phyloP scores from a whole-genome alignment of 2,113 vertebrate species.

The Scophthalmus maximus region DNA sequence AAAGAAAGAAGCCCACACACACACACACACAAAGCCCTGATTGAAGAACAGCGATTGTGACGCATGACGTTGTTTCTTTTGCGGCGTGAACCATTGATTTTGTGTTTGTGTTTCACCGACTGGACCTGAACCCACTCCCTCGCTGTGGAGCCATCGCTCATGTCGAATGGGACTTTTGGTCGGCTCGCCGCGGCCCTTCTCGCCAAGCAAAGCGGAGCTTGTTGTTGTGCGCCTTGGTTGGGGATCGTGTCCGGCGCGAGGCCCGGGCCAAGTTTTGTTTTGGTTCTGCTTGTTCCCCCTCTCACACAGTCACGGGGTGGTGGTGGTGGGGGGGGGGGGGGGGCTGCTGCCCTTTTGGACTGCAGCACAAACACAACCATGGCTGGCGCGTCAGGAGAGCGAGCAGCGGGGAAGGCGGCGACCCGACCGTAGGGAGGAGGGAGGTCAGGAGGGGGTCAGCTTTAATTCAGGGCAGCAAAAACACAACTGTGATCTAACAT shows the following conservation, averaged over 20 bases:
- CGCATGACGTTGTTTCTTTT: not conserved
- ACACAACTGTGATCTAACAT: too few relatives aligned
- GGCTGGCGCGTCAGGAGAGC: slow-evolving; percentile 31
- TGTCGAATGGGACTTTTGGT: slow-evolving; percentile 32
- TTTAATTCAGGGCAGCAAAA: too few relatives aligned
- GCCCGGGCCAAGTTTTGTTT: slow-evolving; percentile 47
- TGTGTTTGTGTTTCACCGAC: slow-evolving; percentile 50
- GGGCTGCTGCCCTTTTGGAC: slow-evolving; percentile 35
- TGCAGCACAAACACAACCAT: slow-evolving; percentile 49
- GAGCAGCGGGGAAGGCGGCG: slow-evolving; percentile 12
- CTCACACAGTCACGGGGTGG: slow-evolving; percentile 10
- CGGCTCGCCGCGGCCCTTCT: slow-evolving; percentile 21
- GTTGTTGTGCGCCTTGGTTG: slow-evolving; percentile 36
- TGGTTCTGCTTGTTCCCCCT: slow-evolving; percentile 35
- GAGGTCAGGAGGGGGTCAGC: too few relatives aligned
- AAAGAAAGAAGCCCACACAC: too few relatives aligned
- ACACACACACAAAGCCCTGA: not conserved
- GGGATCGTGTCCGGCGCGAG: slow-evolving; percentile 19
- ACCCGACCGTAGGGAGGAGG: too few relatives aligned
- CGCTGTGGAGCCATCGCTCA: slow-evolving; percentile 21
- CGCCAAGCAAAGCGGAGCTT: not conserved
- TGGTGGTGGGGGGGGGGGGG: not conserved
- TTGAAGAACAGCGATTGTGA: slow-evolving; percentile 16
- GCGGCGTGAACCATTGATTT: slow-evolving; percentile 2
- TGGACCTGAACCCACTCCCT: slow-evolving; percentile 15